Conservation (phyloP, 2,113 vertebrate genomes). For the Actenoides hombroni region DNA sequence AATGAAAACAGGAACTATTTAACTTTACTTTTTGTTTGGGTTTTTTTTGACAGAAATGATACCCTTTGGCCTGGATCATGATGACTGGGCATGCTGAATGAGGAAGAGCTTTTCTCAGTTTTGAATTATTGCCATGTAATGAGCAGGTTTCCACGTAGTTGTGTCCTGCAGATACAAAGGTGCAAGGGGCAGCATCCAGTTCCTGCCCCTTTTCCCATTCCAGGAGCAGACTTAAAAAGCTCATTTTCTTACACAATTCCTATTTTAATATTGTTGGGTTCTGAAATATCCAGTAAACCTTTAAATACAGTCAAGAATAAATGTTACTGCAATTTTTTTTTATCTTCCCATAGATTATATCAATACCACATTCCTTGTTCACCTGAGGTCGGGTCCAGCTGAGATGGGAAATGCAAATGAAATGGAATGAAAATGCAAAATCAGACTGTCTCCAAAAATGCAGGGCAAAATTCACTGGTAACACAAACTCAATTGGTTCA, state of each 20-base stretch:
- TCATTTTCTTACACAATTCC: neutral
- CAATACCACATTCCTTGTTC: neutral
- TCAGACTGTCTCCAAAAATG: neutral
- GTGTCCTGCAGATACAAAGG: neutral
- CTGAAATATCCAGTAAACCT: neutral
- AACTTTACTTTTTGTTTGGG: no score
- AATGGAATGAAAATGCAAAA: neutral
- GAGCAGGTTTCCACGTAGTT: neutral
- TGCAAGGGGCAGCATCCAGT: neutral
- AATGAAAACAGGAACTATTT: neutral
- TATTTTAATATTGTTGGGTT: neutral
- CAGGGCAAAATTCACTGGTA: neutral
- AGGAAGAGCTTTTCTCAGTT: neutral
- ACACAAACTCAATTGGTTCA: neutral
- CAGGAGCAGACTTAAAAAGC: neutral
- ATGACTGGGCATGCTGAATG: neutral
- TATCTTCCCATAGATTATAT: neutral
- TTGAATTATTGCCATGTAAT: neutral
- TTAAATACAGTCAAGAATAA: neutral
- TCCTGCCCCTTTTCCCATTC: neutral
- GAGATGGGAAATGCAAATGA: neutral
- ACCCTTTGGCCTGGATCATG: neutral
- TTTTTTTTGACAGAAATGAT: neutral
- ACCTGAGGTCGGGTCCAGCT: neutral
- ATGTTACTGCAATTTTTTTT: neutral